phyloP scores from a whole-genome alignment of 2,113 vertebrate genomes.

The Dinomys branickii region DNA sequence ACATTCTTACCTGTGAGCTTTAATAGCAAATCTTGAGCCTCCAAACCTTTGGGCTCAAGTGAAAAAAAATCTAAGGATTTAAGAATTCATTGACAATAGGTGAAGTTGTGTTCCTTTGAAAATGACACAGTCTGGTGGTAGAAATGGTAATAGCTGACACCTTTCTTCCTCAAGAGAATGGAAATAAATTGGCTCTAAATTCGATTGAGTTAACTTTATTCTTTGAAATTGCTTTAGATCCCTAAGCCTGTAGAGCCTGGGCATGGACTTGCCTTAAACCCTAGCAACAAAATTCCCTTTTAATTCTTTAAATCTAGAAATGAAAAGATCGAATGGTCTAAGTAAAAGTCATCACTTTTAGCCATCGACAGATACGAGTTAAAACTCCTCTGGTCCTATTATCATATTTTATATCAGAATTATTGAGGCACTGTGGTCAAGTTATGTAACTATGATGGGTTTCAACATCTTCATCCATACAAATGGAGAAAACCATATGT shows the following conservation, averaged over 20 bases:
- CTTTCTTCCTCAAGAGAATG: constrained; percentile 61
- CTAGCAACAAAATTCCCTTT: constrained; percentile 57
- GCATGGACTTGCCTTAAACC: constrained; percentile 59
- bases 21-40: not conserved
- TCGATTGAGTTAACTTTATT: constrained; percentile 69
- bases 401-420: not conserved
- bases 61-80: not conserved
- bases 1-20: not conserved
- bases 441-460: not conserved
- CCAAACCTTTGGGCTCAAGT: not conserved
- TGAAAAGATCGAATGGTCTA: constrained; percentile 2
- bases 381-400: not conserved
- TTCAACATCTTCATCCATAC: not conserved
- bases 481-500: not conserved
- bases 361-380: not conserved
- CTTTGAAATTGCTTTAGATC: constrained; percentile 65
- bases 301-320: constrained; percentile 13
- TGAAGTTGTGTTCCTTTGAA: not conserved
- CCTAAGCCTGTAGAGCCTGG: constrained; percentile 9
- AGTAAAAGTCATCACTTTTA: constrained; percentile 45
- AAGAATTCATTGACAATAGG: not conserved
- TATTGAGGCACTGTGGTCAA: not conserved
- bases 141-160: constrained; percentile 34
- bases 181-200: constrained; percentile 71
- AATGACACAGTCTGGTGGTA: constrained; percentile 22